Percentiles rank a stretch among this genome's conserved stretches.
Evolutionary conservation across 2,113 vertebrate genomes (phyloP).

Genomic region (Istiophorus platypterus): DNA sequence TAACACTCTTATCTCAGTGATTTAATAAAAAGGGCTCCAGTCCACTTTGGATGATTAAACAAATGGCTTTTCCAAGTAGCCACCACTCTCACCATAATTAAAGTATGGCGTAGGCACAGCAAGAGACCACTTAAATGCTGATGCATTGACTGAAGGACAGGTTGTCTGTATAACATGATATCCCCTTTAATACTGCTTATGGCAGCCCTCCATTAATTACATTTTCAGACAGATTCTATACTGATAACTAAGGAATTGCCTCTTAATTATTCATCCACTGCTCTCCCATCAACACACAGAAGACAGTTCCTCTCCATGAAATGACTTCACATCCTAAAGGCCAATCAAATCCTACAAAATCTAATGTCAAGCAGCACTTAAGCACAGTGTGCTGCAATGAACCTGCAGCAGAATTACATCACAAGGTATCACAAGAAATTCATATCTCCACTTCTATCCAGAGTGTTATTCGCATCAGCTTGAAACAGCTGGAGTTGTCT

Average conservation of each 20-base stretch:
- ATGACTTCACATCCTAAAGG: constrained; percentile 31
- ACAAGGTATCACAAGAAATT: constrained; percentile 23
- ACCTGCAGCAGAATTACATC: constrained; percentile 28
- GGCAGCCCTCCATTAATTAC: constrained; percentile 31
- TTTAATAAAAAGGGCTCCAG: constrained; percentile 57
- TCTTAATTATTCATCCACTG: constrained; percentile 27
- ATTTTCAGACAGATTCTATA: constrained; percentile 27
- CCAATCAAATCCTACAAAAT: constrained; percentile 25
- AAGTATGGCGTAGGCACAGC: constrained; percentile 36
- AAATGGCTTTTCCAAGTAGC: constrained; percentile 63
- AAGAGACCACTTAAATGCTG: constrained; percentile 38
- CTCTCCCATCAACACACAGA: background rate
- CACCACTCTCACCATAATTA: constrained; percentile 63
- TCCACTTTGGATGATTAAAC: constrained; percentile 78
- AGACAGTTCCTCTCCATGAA: constrained; percentile 17
- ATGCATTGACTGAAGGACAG: constrained; percentile 48
- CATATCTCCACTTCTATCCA: constrained; percentile 8
- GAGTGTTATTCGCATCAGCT: background rate
- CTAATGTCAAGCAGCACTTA: constrained; percentile 56
- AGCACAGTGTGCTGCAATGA: constrained; percentile 33
- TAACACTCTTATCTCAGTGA: constrained; percentile 68
- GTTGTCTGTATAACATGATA: background rate
- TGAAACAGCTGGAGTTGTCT: constrained; percentile 1
- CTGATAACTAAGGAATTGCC: constrained; percentile 26
- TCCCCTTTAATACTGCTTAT: constrained; percentile 17